Base-by-base conservation (phyloP, 2,888 invertebrate species). In the Dolichomitus sp. region DNA sequence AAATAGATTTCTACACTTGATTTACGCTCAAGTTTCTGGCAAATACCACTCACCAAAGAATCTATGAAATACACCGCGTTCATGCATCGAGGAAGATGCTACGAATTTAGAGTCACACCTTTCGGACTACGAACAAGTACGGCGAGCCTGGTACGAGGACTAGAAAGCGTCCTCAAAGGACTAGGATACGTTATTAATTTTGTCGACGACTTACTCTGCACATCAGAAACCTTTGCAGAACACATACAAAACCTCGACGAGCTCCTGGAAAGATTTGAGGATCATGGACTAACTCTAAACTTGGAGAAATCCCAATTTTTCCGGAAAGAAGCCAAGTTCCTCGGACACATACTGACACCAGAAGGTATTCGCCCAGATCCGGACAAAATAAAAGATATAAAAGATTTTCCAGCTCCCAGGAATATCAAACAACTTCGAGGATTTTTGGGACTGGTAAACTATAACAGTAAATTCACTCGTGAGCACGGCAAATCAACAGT, bases 341-440 rank as follows among this genome's bases (percentile, higher is more conserved):
- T 89, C 7, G 87, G 89, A 2, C 86, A 89, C 52, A 84, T 84
- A 4, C 74, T 89, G 1, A 76, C 75, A 19, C 4, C 65, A 0
- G 54, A 78, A 7, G 88, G 88, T 3, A 83, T 88, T 0, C 19
- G 12, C 1, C 80, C 84, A 1, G 86, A 89, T 48, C 79, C 84
- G 5, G 82, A 84, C 1, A 87, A 87, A 66, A 19, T 83, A 19
- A 48, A 45, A 23, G 69, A 79, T 6, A 77, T 89, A 14, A 54
- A 77, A 45, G 17, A 83, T 40, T 87, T 84, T 45, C 85, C 83
- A 7, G 19, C 12, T 11, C 87, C 87, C 0, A 68, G 23, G 19
- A 86, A 77, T 3, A 9, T 65, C 0, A 86, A 86, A 70, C 80
- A 85, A 27, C 17, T 85, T 0, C 33, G 84, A 4, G 86, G 80